Base-by-base conservation (phyloP, 2,888 invertebrate genomes). In the Synanthedon andrenaeformis region DNA sequence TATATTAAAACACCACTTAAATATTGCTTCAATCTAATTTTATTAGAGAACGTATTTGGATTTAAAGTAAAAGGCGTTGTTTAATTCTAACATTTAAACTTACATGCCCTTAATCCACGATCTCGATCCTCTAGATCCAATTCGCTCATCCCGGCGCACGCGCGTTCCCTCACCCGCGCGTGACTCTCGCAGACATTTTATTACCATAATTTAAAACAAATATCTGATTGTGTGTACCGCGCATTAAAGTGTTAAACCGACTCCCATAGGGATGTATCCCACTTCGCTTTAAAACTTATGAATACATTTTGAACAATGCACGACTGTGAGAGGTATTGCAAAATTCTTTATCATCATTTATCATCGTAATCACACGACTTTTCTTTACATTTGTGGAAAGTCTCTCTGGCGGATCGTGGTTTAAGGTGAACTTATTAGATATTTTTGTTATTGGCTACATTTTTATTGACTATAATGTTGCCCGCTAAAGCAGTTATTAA, bases 131-230 rank as follows among this genome's bases (percentile, higher is more conserved):
- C 19, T 12, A 51, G 51, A 51, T 80, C 75, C 76, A 79, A 79
- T 79, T 82, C 76, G 72, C 75, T 68, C 72, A 69, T 72, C 71
- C 64, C 58, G 57, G 59, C 45, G 74, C 74, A 80, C 82, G 69
- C 76, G 82, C 79, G 77, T 79, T 70, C 71, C 72, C 74, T 76
- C 74, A 72, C 61, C 62, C 70, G 81, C 75, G 82, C 88, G 88
- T 88, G 88, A 88, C 88, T 85, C 74, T 74, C 76, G 70, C 87
- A 73, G 88, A 88, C 88, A 82, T 86, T 88, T 88, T 88, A 88
- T 88, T 88, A 88, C 88, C 88, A 88, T 88, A 88, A 88, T 88
- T 88, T 88, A 88, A 88, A 88, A 88, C 88, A 88, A 88, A 88
- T 88, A 88, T 88, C 88, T 88, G 88, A 88, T 88, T 88, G 86